phyloP scores from a whole-genome alignment of 2,888 invertebrate genomes.

The Lissocephala sabroskyi region DNA sequence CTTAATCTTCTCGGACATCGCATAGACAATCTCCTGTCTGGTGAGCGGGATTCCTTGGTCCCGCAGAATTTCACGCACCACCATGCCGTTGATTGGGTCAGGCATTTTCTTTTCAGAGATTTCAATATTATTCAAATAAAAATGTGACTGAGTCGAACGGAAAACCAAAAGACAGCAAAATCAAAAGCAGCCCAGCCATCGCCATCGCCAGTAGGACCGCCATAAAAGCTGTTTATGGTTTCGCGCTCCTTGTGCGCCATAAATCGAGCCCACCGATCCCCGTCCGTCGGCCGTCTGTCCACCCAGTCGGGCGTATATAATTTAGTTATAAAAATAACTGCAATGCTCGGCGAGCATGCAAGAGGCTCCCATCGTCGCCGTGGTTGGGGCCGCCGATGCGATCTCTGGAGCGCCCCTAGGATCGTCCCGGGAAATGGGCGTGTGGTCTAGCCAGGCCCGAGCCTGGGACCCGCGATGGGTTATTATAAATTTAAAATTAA shows the following conservation, averaged over 20 bases:
- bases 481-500: conserved; percentile 64
- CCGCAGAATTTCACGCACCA: too few species aligned
- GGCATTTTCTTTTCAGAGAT: too few species aligned
- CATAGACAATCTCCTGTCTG: too few species aligned
- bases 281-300: conserved; percentile 14
- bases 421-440: background rate
- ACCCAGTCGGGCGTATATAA: conserved; percentile 57
- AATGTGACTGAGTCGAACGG: too few species aligned
- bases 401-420: conserved; percentile 2
- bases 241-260: conserved; percentile 68
- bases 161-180: background rate
- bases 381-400: conserved; percentile 30
- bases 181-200: background rate
- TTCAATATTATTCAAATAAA: too few species aligned
- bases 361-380: background rate
- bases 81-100: too few species aligned
- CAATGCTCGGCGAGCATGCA: conserved; percentile 36
- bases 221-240: conserved; percentile 71
- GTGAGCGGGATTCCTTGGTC: too few species aligned
- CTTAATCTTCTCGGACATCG: too few species aligned
- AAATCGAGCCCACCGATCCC: conserved; percentile 41
- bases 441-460: background rate
- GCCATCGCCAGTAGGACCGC: conserved; percentile 62
- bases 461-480: conserved; percentile 19
- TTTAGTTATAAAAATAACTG: conserved; percentile 71